These are phyloP conservation scores for Lepidocyrtinus sp. DNA, from an alignment of 2,888 invertebrate species.

Conservation along the genomic window DNA sequence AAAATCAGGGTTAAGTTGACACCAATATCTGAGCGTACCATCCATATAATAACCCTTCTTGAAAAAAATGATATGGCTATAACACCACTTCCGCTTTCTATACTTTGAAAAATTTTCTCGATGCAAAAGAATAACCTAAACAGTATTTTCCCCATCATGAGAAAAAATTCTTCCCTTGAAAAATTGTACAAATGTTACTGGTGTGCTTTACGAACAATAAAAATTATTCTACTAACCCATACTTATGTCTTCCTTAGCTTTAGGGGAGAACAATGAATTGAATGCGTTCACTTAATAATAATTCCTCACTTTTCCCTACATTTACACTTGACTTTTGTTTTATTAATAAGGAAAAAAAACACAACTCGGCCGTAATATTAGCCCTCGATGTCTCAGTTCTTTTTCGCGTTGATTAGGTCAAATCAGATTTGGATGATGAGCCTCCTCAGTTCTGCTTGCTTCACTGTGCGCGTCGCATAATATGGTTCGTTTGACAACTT, in stretches of 20 bases:
- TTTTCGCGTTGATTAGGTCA: conserved; percentile 53
- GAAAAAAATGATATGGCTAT: background rate
- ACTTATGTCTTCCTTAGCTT: conserved; percentile 17
- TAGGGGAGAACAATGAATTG: background rate
- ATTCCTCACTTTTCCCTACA: background rate
- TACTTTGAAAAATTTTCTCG: too few species aligned
- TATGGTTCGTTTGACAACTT: conserved; percentile 1
- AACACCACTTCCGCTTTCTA: conserved; percentile 37
- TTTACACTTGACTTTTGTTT: background rate
- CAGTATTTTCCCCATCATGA: too few species aligned
- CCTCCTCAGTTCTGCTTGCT: conserved; percentile 40
- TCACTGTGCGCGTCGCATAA: conserved; percentile 30
- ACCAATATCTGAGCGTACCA: conserved; percentile 28
- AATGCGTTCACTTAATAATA: conserved; percentile 2
- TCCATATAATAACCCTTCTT: conserved; percentile 15
- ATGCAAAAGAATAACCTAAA: too few species aligned
- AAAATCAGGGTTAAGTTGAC: conserved; percentile 17
- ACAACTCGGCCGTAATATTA: too few species aligned
- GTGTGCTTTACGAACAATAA: background rate
- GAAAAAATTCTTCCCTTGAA: background rate
- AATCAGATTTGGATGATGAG: conserved; percentile 31
- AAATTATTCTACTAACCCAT: conserved; percentile 50
- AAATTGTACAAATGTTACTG: background rate
- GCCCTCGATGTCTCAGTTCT: too few species aligned
- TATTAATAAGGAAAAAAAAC: background rate